These are phyloP conservation scores for Athripsodes cinereus DNA, from an alignment of 2,888 invertebrate genomes.

Conservation along the genomic window DNA sequence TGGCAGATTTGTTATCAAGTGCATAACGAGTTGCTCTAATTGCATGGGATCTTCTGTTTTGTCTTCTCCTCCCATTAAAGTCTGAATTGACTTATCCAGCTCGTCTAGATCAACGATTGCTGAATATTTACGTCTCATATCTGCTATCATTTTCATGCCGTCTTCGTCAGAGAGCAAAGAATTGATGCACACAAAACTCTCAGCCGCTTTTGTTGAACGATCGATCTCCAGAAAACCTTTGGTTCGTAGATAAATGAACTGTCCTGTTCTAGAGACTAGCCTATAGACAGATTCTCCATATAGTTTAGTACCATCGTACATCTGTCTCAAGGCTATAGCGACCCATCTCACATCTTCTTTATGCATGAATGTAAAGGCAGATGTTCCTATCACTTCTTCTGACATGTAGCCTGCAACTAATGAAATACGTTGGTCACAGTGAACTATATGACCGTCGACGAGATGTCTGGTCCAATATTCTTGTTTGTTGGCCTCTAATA, in stretches of 20 bases:
- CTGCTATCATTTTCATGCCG: slow-evolving; percentile 63
- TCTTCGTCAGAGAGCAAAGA: slow-evolving; percentile 70
- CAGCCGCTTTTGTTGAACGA: slow-evolving; percentile 66
- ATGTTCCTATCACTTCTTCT: slow-evolving; percentile 80
- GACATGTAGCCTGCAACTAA: slow-evolving; percentile 84
- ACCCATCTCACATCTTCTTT: slow-evolving; percentile 86
- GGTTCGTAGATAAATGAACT: slow-evolving; percentile 78
- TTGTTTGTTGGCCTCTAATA: slow-evolving; percentile 65
- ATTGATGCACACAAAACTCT: slow-evolving; percentile 84
- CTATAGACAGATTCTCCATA: slow-evolving; percentile 85
- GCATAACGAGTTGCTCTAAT: slow-evolving; percentile 65
- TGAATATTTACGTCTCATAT: slow-evolving; percentile 76
- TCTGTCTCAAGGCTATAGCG: slow-evolving; percentile 79
- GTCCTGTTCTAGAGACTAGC: slow-evolving; percentile 72
- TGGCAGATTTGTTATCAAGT: slow-evolving; percentile 52
- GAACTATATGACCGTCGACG: slow-evolving; percentile 83
- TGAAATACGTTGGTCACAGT: slow-evolving; percentile 87
- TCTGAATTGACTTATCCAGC: slow-evolving; percentile 30
- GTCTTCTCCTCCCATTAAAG: slow-evolving; percentile 34
- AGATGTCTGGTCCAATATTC: slow-evolving; percentile 88
- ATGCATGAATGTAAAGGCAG: slow-evolving; percentile 87
- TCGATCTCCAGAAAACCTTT: slow-evolving; percentile 81
- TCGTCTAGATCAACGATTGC: slow-evolving; percentile 56
- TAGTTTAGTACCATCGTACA: slow-evolving; percentile 80
- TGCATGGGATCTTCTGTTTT: slow-evolving; percentile 65